Conservation (phyloP, 2,113 vertebrate species). For the Melanotaenia duboulayi region DNA sequence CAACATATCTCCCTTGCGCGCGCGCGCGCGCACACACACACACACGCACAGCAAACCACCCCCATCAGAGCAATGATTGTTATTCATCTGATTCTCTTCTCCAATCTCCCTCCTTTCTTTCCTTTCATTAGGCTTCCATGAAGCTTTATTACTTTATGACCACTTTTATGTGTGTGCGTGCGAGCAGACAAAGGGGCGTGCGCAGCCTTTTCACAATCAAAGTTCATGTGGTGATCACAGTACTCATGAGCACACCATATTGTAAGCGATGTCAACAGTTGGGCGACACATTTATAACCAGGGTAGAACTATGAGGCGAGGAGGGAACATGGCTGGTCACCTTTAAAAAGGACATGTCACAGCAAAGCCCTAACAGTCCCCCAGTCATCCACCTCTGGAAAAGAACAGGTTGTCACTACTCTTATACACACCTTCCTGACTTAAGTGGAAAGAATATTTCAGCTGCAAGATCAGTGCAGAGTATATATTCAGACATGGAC, state of each 20-base stretch:
- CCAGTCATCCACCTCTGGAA: conserved; percentile 37
- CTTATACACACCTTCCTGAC: conserved; percentile 53
- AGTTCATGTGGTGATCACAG: conserved; percentile 64
- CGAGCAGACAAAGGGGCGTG: conserved; percentile 38
- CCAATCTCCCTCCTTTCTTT: conserved; percentile 21
- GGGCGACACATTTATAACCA: conserved; percentile 74
- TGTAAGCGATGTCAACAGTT: conserved; percentile 78
- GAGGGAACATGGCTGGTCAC: conserved; percentile 66
- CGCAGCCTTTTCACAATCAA: conserved; percentile 63
- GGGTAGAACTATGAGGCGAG: conserved; percentile 46
- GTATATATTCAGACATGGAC: conserved; percentile 7
- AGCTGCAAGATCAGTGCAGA: conserved; percentile 50
- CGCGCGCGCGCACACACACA: conserved; percentile 6
- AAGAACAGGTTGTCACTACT: conserved; percentile 56
- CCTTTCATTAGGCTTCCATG: conserved; percentile 70
- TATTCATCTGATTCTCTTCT: conserved; percentile 66
- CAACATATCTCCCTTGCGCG: conserved; percentile 30
- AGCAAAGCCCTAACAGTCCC: conserved; percentile 32
- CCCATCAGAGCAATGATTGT: conserved; percentile 64
- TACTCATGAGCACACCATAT: conserved; percentile 64
- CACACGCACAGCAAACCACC: conserved; percentile 15
- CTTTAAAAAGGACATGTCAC: conserved; percentile 49
- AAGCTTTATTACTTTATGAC: conserved; percentile 79
- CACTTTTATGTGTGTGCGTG: conserved; percentile 62
- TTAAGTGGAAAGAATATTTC: conserved; percentile 63